Evolutionary conservation across 2,888 invertebrate species (phyloP), one percentile per base, ranked within the genome.

Genomic region (Eristalinus aeneus): DNA sequence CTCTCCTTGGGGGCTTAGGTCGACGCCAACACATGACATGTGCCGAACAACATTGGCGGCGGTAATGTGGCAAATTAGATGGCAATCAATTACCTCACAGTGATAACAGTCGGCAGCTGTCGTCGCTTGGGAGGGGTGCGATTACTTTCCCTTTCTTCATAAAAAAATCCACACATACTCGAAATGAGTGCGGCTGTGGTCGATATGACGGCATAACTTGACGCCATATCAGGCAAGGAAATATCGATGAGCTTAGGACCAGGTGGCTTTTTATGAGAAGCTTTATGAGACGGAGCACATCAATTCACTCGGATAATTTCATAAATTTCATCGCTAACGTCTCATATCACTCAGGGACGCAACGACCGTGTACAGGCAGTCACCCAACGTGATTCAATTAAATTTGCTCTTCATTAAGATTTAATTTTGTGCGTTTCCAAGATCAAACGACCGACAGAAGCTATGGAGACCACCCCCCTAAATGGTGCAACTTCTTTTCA

Each of bases 1-100:
- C 63, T 73, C 54, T 64, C 23, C 64, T 56, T 22, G 34, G 16
- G 23, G 23, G 54, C 32, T 73, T 34, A 60, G 58, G 32, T 31
- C n/a, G 56, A 22, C 22, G 34, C 56, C 56, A 69, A 34, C 56
- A 27, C 11, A 16, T 8, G 46, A 8, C 46, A 46, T 46, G 46
- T 46, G 46, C 16, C 16, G 1, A 8, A 1, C 46, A 2, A 12
- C 16, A 46, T 1, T 1, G 46, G n/a, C 46, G 46, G 46, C 16
- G 16, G 46, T 16, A 46, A 16, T n/a, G 46, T 46, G 46, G 46
- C 16, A 46, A 46, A 46, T 46, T 46, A 46, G 46, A 46, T 46
- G 46, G 8, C 16, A 46, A 46, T 46, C 46, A 46, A 46, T 46
- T 46, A 46, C 46, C 46, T 16, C 16, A 46, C 2, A 46, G 16